Evolutionary conservation across 2,797 vertebrate species (phyloP), one percentile per base, ranked within the genome.

Genomic region (Ctenochaetus hawaiiensis): DNA sequence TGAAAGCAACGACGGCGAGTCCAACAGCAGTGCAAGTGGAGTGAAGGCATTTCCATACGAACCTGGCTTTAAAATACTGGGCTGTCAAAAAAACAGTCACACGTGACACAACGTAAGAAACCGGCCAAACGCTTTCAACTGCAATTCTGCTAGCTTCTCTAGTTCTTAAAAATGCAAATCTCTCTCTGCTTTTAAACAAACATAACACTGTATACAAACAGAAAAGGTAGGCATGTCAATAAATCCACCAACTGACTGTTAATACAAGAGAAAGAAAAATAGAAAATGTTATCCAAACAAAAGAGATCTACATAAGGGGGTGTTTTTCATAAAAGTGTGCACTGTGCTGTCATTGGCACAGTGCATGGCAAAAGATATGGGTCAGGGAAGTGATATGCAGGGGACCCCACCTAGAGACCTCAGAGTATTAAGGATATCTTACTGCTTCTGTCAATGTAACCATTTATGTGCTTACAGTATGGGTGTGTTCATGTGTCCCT

Each of bases 61-160:
- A 99, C 98, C 98, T 99, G 98, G 97, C 97, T 99, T 99, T 99
- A 99, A 99, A 99, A 99, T 95, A 98, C 98, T 98, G 98, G 97
- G 97, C 98, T 99, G 98, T 99, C 98, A 99, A 99, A 99, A 98
- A 97, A 99, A 99, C 98, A 99, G 97, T 99, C 98, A 99, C 98
- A 99, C 97, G 98, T 99, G 97, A 99, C 97, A 99, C 97, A 99
- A 99, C 97, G 97, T 98, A 99, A 99, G 97, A 99, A 98, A 98
- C 96, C 96, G 95, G 97, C 97, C 97, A 96, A 97, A 96, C 96
- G 96, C 96, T 97, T 96, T 95, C 93, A 95, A 96, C 96, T 96
- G 95, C 94, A 94, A 88, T 94, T 93, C 92, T 92, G 90, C 89
- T 93, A 92, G 85, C 89, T 96, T 94, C 87, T 93, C 88, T 90